These are phyloP conservation scores for Aleiodes alternator DNA, from an alignment of 2,888 invertebrate genomes.

Conservation along the genomic window DNA sequence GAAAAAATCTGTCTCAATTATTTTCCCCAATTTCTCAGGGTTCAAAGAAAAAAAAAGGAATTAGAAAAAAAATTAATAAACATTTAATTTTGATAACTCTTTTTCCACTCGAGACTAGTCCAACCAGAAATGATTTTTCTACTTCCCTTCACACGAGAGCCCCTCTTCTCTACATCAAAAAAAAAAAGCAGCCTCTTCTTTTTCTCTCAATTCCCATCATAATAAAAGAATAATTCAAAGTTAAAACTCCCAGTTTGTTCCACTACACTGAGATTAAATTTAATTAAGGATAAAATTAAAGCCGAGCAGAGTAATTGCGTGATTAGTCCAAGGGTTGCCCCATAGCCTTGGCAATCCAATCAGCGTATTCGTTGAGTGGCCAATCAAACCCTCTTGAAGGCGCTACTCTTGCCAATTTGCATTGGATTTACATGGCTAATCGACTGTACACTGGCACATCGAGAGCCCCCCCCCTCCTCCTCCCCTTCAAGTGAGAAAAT, in stretches of 20 bases:
- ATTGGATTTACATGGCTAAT: slow-evolving; percentile 69
- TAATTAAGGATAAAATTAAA: slow-evolving; percentile 73
- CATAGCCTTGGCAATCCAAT: slow-evolving; percentile 66
- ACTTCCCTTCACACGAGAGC: slow-evolving; percentile 15
- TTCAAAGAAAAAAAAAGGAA: no score
- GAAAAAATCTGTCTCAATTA: neutral
- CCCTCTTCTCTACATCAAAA: neutral
- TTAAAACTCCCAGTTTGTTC: slow-evolving; percentile 56
- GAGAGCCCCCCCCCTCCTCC: no score
- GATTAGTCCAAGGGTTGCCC: slow-evolving; percentile 64
- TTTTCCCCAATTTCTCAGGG: no score
- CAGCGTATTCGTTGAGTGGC: slow-evolving; percentile 66
- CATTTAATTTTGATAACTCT: neutral
- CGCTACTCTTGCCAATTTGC: slow-evolving; percentile 69
- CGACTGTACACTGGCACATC: slow-evolving; percentile 45
- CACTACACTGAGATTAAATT: slow-evolving; percentile 66
- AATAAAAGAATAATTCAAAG: neutral
- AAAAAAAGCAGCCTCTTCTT: no score
- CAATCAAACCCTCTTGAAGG: slow-evolving; percentile 68
- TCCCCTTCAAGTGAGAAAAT: slow-evolving; percentile 10
- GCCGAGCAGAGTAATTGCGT: slow-evolving; percentile 66
- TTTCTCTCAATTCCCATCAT: neutral
- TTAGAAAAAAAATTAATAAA: no score
- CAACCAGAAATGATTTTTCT: slow-evolving; percentile 18
- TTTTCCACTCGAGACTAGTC: neutral